Base-by-base conservation (phyloP, 2,888 invertebrate genomes). In the Amphiduros pacificus region DNA sequence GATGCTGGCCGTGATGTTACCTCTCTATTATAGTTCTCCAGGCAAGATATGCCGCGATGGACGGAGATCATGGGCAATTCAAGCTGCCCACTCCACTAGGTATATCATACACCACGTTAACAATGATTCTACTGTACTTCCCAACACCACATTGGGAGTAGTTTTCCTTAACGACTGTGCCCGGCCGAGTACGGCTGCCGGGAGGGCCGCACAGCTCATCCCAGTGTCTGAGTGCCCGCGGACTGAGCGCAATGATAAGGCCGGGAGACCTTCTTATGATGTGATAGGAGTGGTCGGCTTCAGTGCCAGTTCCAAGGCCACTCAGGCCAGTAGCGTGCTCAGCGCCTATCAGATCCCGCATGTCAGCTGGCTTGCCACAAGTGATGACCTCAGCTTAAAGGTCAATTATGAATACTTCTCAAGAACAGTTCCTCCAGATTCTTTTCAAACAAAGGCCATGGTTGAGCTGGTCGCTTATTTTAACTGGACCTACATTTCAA, bases 401-500 rank as follows among this genome's bases (percentile, higher is more conserved):
- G 41, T 52, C 20, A 36, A 32, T 9, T 71, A 62, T 55, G 51
- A 58, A 2, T 71, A 63, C 56, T 71, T 71, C 48, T 60, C 68
- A 3, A 55, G 71, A 5, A 58, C 67, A 2, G 70, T 71, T 4
- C 69, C 71, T 0, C 63, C 70, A 2, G 71, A 71, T 48, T 58
- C 57, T 1, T 63, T 63, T 41, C 71, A 71, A 55, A 63, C 65
- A 5, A 52, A 56, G 22, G 67, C 67, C 1, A 67, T 71, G 4
- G 59, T 67, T 2, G 69, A 70, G 55, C 49, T 71, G 17, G 22
- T 69, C 44, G 20, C 44, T 24, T 31, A 59, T 22, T 68, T 66
- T 56, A 54, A 63, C 28, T 71, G 70, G 70, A 63, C 65, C n/a
- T 71, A 71, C 60, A 53, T 71, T 11, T 64, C 69, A 1, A 56